Base-by-base conservation (phyloP, 2,113 vertebrate genomes). In the Chaetops frenatus region DNA sequence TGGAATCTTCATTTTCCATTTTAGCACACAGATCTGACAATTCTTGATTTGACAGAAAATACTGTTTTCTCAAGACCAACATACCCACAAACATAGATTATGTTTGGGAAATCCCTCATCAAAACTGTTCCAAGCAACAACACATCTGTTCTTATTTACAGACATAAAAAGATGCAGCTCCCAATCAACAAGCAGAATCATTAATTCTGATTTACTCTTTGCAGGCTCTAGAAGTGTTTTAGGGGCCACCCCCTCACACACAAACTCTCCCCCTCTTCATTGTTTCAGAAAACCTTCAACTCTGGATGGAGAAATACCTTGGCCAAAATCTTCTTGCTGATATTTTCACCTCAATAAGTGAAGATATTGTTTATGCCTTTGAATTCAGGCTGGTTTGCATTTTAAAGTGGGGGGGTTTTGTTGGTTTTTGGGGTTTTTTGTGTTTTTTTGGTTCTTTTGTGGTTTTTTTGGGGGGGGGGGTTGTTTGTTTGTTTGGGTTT, bases 121-220 rank as follows among this genome's bases (percentile, higher is more conserved):
- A 95, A 95, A 96, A 95, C 57, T 1, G 3, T 80, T 69, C 87
- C 42, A 69, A 96, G 56, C 88, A 91, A 90, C 51, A 88, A 56
- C 89, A 91, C 92, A 96, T 96, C 96, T 97, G 95, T 89, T 97
- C 94, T 97, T 97, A 96, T 95, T 97, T 97, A 95, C 84, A 97
- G 91, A 81, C 82, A 77, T 54, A 76, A 88, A 91, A 94, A 31
- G 90, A 86, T 64, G 48, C 62, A 77, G 74, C 62, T 95, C 65
- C 48, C 92, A 86, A 83, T 77, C 87, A 67, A 89, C 90, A 86
- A 91, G 69, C 60, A 87, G 21, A 17, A 45, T 44, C 74, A 62
- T 91, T 90, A 87, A 62, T 62, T 94, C 90, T 94, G 22, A 85
- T 94, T 94, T 88, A 78, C 54, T 74, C 47, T 86, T 81, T 81